phyloP scores from a whole-genome alignment of 2,888 invertebrate genomes.

The Acronicta aceris region DNA sequence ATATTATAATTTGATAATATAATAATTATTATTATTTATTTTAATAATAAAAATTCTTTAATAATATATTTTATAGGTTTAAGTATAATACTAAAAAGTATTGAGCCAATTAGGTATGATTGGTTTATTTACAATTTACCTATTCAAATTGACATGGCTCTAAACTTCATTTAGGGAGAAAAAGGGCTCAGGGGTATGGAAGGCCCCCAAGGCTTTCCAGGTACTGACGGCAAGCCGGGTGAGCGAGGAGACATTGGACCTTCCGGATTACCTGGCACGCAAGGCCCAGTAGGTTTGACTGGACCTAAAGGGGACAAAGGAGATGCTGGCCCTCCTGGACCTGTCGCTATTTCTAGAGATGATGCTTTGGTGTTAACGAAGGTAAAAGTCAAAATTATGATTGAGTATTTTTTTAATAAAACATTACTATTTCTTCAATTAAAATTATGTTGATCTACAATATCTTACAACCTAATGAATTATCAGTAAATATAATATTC shows the following conservation, averaged over 20 bases:
- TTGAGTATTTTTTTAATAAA: background rate
- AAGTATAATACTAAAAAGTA: too few species aligned
- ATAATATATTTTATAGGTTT: too few species aligned
- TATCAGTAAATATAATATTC: too few species aligned
- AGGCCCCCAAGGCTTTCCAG: slow-evolving; percentile 91
- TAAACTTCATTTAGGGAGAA: slow-evolving; percentile 80
- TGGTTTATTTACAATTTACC: background rate
- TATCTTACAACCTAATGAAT: too few species aligned
- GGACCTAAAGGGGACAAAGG: slow-evolving; percentile 93
- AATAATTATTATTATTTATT: too few species aligned
- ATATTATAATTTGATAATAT: too few species aligned
- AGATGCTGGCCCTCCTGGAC: slow-evolving; percentile 92
- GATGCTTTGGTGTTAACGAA: slow-evolving; percentile 90
- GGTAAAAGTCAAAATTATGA: slow-evolving; percentile 59
- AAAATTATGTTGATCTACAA: too few species aligned
- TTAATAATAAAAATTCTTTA: too few species aligned
- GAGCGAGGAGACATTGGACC: slow-evolving; percentile 92
- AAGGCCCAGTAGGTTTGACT: slow-evolving; percentile 91
- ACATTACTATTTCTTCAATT: too few species aligned
- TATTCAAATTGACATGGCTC: background rate
- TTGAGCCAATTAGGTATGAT: background rate
- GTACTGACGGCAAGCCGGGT: slow-evolving; percentile 91
- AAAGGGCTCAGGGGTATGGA: slow-evolving; percentile 91
- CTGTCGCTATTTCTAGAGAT: slow-evolving; percentile 89
- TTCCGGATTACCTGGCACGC: slow-evolving; percentile 91